Conservation (phyloP, 2,888 invertebrate species). For the Thera obeliscata region DNA sequence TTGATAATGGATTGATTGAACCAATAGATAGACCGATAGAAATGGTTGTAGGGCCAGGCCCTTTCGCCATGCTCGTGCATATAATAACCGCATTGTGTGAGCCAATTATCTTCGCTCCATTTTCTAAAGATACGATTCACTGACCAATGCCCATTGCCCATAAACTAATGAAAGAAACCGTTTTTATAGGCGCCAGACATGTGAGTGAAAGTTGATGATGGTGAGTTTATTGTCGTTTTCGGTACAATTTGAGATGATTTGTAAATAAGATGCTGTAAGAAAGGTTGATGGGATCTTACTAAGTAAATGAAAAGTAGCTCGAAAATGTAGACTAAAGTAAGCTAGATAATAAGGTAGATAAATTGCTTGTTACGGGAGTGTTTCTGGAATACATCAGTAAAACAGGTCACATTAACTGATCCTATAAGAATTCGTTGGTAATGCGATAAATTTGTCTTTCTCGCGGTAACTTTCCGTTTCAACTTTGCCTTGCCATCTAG, state of each 20-base stretch:
- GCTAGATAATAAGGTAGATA: background rate
- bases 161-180: constrained; percentile 49
- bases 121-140: constrained; percentile 52
- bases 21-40: constrained; percentile 1
- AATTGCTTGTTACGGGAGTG: background rate
- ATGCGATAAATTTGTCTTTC: background rate
- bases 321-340: background rate
- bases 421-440: too few species aligned
- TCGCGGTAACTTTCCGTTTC: background rate
- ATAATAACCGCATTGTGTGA: constrained; percentile 33
- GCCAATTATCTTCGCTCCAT: constrained; percentile 56
- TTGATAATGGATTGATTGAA: constrained; percentile 4
- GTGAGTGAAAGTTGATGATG: constrained; percentile 52
- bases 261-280: constrained; percentile 4
- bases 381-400: background rate
- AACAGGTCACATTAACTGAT: too few species aligned
- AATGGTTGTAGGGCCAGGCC: constrained; percentile 14
- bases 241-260: constrained; percentile 31
- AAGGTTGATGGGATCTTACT: constrained; percentile 1
- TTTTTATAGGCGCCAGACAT: constrained; percentile 57
- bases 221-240: constrained; percentile 40
- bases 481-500: background rate
- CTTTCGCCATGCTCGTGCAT: constrained; percentile 32
- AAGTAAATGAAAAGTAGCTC: background rate
- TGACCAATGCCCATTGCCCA: constrained; percentile 45